Evolutionary conservation across 2,888 invertebrate genomes (phyloP), one percentile per base, ranked within the genome.

Genomic region (Dryadula phaetusa): DNA sequence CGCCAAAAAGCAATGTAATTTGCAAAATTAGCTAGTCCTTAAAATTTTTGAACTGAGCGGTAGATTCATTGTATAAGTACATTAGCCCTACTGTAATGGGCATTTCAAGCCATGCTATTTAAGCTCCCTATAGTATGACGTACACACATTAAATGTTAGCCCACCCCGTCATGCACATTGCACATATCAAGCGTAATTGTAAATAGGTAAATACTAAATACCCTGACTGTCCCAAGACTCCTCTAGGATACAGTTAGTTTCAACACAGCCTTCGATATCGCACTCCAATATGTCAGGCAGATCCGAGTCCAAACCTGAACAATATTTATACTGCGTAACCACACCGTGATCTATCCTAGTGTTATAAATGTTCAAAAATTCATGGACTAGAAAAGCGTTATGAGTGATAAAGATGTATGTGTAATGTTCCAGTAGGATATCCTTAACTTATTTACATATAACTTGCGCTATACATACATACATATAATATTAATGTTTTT

Each of bases 201-300:
- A 75, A 75, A 80, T 81, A 77, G 76, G 80, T 79, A 73, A 77
- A 83, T 91, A 90, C 92, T 79, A 73, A 77, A 83, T 92, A 91
- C 92, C 87, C 93, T 93, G 82, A 87, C 84, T 78, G 84, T 90
- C 76, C 94, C 94, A 84, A 80, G 93, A 87, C 86, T 94, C 84
- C 85, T 95, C 90, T 86, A 93, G 82, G 91, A 92, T 87, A 92
- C 93, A 87, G 90, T 92, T 85, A 93, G 91, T 79, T 90, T 90
- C 81, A 86, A 66, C 61, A 85, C 86, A 82, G 86, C 87, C 81
- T 89, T 92, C 84, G 84, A 90, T 77, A 88, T 93, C 92, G 81
- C 86, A 83, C 84, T 91, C 91, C 89, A 86, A 76, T 81, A 90
- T 87, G 82, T 90, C 90, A 73, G 89, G 87, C 79, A 88, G 82